These are phyloP conservation scores for Caenorhabditis macrosperma DNA, from an alignment of 2,888 invertebrate species.

Conservation along the genomic window DNA sequence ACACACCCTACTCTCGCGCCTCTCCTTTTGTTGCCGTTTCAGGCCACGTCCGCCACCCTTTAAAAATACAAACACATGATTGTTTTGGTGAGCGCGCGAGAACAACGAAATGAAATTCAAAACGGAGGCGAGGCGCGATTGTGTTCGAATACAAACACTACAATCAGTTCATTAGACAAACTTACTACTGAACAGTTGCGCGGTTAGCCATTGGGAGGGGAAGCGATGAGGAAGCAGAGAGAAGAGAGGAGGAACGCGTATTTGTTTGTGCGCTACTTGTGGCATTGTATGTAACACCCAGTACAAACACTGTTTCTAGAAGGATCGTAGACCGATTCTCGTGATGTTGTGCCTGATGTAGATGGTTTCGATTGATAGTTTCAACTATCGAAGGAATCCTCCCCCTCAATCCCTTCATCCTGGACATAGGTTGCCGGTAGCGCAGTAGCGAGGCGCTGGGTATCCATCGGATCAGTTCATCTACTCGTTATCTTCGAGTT, in stretches of 20 bases:
- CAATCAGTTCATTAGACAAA: constrained; percentile 9
- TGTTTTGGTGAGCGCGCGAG: background rate
- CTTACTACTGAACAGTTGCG: constrained; percentile 8
- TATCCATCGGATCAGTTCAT: constrained; percentile 21
- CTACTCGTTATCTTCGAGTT: constrained; percentile 42
- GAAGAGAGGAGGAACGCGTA: constrained; percentile 14
- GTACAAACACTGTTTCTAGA: constrained; percentile 53
- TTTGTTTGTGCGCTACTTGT: constrained; percentile 59
- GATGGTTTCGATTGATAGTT: too few species aligned
- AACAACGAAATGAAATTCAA: background rate
- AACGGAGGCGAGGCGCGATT: background rate
- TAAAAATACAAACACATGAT: constrained; percentile 18
- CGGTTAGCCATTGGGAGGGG: constrained; percentile 15
- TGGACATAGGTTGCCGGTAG: too few species aligned
- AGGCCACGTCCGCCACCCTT: background rate
- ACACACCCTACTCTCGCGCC: constrained; percentile 28
- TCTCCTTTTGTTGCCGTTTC: constrained; percentile 12
- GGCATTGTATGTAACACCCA: constrained; percentile 58
- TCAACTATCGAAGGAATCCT: too few species aligned
- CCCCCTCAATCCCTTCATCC: too few species aligned
- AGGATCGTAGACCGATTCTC: constrained; percentile 24
- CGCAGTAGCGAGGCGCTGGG: background rate
- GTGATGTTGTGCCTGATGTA: constrained; percentile 23
- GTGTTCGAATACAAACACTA: background rate
- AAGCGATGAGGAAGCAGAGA: constrained; percentile 16